Conservation (phyloP, 2,797 vertebrate genomes). For the Acanthornis magna region DNA sequence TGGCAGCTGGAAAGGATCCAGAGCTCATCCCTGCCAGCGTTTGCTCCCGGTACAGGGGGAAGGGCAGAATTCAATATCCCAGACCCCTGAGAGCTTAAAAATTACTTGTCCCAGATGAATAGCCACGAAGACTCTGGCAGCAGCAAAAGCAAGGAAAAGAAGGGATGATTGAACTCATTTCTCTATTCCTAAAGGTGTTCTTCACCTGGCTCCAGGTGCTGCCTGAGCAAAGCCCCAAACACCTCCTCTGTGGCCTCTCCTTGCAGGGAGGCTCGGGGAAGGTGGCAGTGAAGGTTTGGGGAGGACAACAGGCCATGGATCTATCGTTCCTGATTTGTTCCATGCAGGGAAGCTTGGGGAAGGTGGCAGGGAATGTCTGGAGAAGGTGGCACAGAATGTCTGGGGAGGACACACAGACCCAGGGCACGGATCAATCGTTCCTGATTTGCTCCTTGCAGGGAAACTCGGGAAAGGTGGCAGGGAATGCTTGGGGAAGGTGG, state of each 20-base stretch:
- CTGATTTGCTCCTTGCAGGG: too few relatives aligned
- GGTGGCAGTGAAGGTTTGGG: too few relatives aligned
- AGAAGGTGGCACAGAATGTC: too few relatives aligned
- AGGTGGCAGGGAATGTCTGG: too few relatives aligned
- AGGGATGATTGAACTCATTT: background rate
- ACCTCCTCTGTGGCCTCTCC: background rate
- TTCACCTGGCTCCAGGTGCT: background rate
- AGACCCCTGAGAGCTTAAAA: background rate
- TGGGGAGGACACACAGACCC: too few relatives aligned
- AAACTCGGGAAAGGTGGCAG: too few relatives aligned
- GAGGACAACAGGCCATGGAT: too few relatives aligned
- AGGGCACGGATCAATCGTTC: too few relatives aligned
- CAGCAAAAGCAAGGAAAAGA: background rate
- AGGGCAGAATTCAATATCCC: background rate
- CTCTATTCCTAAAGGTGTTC: rapidly evolving
- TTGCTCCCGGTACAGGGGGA: background rate
- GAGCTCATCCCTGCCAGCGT: background rate
- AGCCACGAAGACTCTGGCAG: background rate
- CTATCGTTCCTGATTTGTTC: too few relatives aligned
- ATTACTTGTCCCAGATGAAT: background rate
- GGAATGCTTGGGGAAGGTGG: too few relatives aligned
- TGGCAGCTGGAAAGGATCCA: conserved; percentile 12
- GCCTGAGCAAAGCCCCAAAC: background rate
- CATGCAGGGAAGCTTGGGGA: too few relatives aligned
- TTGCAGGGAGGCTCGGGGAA: background rate